These are phyloP conservation scores for Sipha flava DNA, from an alignment of 1,140 invertebrate species.

Conservation along the genomic window DNA sequence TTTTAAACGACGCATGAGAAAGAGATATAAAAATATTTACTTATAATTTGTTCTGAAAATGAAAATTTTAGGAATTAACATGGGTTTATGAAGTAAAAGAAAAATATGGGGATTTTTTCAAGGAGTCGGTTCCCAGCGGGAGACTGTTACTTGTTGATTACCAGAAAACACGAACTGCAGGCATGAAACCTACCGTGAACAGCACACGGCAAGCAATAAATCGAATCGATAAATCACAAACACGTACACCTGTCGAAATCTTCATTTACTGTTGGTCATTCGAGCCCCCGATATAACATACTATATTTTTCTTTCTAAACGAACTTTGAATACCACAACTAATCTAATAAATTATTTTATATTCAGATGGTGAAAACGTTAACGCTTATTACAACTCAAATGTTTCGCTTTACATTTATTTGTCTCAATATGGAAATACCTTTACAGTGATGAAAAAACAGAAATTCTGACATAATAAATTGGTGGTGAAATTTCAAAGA, in stretches of 20 bases:
- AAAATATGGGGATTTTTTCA: background rate
- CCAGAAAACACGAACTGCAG: background rate
- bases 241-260: conserved; percentile 14
- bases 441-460: too few species aligned
- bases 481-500: too few species aligned
- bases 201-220: background rate
- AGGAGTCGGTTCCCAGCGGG: background rate
- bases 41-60: background rate
- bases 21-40: background rate
- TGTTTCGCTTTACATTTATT: background rate
- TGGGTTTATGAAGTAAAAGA: background rate
- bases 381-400: background rate
- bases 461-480: too few species aligned
- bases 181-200: background rate
- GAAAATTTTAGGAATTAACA: background rate
- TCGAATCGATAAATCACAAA: conserved; percentile 30
- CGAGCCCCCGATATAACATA: background rate
- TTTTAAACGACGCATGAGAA: background rate
- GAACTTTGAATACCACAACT: background rate
- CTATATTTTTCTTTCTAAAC: background rate
- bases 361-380: background rate
- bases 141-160: conserved; percentile 8
- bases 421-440: too few species aligned
- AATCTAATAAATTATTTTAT: background rate
- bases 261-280: conserved; percentile 5